These are phyloP conservation scores for Tapirus indicus DNA, from an alignment of 2,797 vertebrate species.

Conservation along the genomic window DNA sequence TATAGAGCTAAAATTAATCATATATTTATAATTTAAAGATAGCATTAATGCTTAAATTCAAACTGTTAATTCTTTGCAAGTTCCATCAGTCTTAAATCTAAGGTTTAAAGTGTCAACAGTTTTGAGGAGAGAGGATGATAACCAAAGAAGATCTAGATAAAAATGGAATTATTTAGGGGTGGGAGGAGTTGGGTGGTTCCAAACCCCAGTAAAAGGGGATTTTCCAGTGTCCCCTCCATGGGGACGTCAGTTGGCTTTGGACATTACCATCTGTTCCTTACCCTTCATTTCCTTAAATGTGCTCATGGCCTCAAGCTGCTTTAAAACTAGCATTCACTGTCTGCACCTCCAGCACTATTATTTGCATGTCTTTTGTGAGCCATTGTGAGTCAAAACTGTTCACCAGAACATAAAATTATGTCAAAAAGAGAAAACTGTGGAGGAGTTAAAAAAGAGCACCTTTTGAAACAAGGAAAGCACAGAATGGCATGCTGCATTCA, in stretches of 20 bases:
- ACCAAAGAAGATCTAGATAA: not conserved
- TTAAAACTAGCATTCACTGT: not conserved
- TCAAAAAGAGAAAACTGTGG: slow-evolving; percentile 22
- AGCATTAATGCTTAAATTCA: not conserved
- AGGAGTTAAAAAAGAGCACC: not conserved
- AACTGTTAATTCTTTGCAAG: not conserved
- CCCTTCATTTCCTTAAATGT: not conserved
- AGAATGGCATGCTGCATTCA: not conserved
- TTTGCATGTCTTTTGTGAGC: not conserved
- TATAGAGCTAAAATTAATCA: not conserved
- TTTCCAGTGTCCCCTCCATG: not conserved
- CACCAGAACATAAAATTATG: not conserved
- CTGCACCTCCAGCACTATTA: not conserved
- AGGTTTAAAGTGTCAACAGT: not conserved
- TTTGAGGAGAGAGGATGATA: not conserved
- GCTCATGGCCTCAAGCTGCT: not conserved
- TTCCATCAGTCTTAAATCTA: not conserved
- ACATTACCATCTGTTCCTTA: not conserved
- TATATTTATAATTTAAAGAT: not conserved
- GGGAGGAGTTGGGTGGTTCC: no score
- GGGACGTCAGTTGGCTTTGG: not conserved
- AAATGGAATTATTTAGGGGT: not conserved
- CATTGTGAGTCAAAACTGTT: not conserved
- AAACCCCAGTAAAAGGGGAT: not conserved
- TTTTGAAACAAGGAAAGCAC: not conserved